A percentile compares a stretch with the other conserved stretches of the same genome.
Evolutionary conservation across 2,888 invertebrate genomes (phyloP).

Genomic region (Leptothorax acervorum): DNA sequence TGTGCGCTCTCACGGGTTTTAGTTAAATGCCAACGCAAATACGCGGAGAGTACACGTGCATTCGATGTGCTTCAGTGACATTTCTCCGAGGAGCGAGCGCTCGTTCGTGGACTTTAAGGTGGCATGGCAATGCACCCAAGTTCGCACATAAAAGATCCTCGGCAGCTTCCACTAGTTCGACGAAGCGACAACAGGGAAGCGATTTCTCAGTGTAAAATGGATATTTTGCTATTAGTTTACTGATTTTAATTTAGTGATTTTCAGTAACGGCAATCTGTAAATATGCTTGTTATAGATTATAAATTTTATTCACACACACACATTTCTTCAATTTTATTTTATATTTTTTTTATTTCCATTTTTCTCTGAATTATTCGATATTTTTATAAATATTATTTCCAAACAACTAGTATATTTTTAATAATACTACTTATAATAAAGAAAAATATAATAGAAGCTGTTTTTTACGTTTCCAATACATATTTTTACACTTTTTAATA

Average conservation of each 20-base stretch:
- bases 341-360: background rate
- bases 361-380: background rate
- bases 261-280: background rate
- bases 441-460: too few species aligned
- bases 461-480: background rate
- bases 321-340: background rate
- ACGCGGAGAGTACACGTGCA: constrained; percentile 41
- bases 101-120: constrained; percentile 43
- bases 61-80: constrained; percentile 41
- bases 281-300: background rate
- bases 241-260: background rate
- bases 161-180: background rate
- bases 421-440: background rate
- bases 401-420: background rate
- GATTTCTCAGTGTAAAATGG: constrained; percentile 9
- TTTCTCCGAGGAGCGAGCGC: constrained; percentile 27
- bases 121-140: constrained; percentile 32
- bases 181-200: background rate
- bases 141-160: constrained; percentile 42
- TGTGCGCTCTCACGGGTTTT: constrained; percentile 74
- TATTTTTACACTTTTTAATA: background rate
- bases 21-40: constrained; percentile 60
- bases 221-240: background rate
- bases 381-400: background rate
- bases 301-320: background rate